Percentiles rank a stretch among this genome's conserved stretches.
Evolutionary conservation across 2,888 invertebrate genomes (phyloP).

Genomic region (Actias luna): DNA sequence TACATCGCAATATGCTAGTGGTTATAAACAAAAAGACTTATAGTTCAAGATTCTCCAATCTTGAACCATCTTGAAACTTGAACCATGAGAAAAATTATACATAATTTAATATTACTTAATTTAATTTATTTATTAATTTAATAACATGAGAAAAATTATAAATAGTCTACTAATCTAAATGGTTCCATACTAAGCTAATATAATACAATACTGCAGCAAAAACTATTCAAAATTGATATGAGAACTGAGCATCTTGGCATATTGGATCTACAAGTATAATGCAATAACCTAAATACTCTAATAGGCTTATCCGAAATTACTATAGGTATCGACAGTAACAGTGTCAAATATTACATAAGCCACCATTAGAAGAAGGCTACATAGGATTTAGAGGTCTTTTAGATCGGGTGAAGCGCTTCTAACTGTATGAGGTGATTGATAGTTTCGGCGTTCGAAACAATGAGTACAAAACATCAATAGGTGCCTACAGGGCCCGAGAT

Average conservation of each 20-base stretch:
- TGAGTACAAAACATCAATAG: constrained; percentile 58
- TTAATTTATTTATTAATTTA: not conserved
- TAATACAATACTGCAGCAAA: constrained; percentile 21
- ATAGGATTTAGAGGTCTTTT: constrained; percentile 1
- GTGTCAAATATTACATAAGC: constrained; percentile 11
- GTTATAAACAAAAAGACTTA: too few species aligned
- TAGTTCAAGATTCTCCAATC: too few species aligned
- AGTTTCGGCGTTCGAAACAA: constrained; percentile 67
- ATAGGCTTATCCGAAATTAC: constrained; percentile 46
- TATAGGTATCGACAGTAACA: constrained; percentile 36
- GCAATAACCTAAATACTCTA: constrained; percentile 41
- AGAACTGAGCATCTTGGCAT: constrained; percentile 26
- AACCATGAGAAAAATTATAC: too few species aligned
- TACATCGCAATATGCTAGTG: not conserved
- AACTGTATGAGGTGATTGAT: constrained; percentile 66
- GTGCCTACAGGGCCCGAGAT: constrained; percentile 38
- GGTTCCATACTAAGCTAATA: constrained; percentile 27
- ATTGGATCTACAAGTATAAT: constrained; percentile 26
- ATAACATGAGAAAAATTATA: constrained; percentile 32
- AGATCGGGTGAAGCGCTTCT: constrained; percentile 25
- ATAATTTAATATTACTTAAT: too few species aligned
- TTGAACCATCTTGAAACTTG: too few species aligned
- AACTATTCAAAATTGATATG: constrained; percentile 22
- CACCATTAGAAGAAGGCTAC: not conserved
- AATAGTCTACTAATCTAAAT: constrained; percentile 28